Evolutionary conservation across 2,888 invertebrate genomes (phyloP).

Genomic region (Pterostichus niger): DNA sequence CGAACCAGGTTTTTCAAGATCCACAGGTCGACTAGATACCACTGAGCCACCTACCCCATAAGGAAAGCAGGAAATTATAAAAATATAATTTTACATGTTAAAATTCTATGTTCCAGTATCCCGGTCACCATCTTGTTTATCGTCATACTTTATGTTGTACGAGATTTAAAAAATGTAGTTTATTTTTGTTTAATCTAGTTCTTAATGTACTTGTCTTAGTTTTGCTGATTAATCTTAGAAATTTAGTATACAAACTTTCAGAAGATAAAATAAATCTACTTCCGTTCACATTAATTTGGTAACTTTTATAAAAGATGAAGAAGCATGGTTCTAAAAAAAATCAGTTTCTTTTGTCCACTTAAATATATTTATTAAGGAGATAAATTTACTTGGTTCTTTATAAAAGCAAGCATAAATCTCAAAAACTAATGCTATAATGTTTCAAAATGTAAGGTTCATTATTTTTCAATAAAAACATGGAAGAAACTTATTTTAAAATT

Average conservation of each 20-base stretch:
- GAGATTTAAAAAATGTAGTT: slow-evolving; percentile 19
- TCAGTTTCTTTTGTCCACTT: slow-evolving; percentile 17
- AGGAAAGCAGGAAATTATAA: too few relatives aligned
- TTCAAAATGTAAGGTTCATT: slow-evolving; percentile 8
- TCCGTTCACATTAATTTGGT: slow-evolving; percentile 12
- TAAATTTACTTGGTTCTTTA: not conserved
- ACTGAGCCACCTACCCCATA: too few relatives aligned
- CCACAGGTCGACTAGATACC: too few relatives aligned
- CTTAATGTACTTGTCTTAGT: slow-evolving; percentile 31
- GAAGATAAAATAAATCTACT: slow-evolving; percentile 4
- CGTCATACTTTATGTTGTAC: too few relatives aligned
- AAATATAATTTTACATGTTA: too few relatives aligned
- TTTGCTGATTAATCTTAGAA: slow-evolving; percentile 7
- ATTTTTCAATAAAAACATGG: not conserved
- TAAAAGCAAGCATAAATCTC: slow-evolving; percentile 20
- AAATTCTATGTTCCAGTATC: too few relatives aligned
- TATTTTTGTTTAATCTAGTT: slow-evolving; percentile 11
- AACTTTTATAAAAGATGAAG: not conserved
- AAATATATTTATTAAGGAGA: not conserved
- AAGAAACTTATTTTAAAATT: too few relatives aligned
- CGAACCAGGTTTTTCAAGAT: too few relatives aligned
- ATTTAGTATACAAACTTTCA: slow-evolving; percentile 5
- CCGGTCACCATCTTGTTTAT: too few relatives aligned
- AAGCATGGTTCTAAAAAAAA: not conserved
- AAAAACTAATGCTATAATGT: not conserved